A percentile compares a stretch with the other conserved stretches of the same genome.
These are phyloP conservation scores for Capitulum mitella DNA, from an alignment of 2,888 invertebrate genomes.

Conservation along the genomic window DNA sequence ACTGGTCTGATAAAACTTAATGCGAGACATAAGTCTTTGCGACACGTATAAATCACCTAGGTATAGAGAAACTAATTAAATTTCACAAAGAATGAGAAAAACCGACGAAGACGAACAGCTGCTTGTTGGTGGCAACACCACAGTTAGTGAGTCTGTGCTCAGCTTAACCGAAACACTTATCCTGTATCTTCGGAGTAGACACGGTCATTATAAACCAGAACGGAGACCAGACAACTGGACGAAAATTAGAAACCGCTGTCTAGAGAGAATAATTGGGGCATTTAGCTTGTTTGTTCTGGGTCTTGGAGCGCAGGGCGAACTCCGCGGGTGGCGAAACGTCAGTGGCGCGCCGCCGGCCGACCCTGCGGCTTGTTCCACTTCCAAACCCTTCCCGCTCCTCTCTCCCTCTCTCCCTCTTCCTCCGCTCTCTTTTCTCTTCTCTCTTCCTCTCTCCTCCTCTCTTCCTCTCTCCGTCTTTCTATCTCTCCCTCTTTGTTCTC, in stretches of 20 bases:
- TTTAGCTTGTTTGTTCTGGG: conserved; percentile 8
- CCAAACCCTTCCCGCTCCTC: not conserved
- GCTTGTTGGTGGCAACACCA: no score
- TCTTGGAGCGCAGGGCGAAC: not conserved
- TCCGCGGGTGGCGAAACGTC: not conserved
- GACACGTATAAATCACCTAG: not conserved
- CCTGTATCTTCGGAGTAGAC: not conserved
- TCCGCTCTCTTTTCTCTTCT: not conserved
- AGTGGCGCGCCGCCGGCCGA: not conserved
- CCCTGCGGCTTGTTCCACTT: not conserved
- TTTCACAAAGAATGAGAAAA: no score
- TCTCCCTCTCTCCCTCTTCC: not conserved
- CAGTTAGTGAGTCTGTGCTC: no score
- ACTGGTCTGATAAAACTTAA: not conserved
- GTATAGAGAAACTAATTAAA: not conserved
- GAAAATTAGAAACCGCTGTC: conserved; percentile 13
- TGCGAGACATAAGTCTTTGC: not conserved
- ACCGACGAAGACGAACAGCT: no score
- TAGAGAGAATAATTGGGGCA: not conserved
- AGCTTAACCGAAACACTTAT: no score
- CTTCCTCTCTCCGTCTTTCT: no score
- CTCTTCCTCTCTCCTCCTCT: not conserved
- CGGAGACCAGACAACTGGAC: not conserved
- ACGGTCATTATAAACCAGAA: not conserved
- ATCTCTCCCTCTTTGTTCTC: no score